Evolutionary conservation across 2,888 invertebrate genomes (phyloP).

Genomic region (Mamestra brassicae): DNA sequence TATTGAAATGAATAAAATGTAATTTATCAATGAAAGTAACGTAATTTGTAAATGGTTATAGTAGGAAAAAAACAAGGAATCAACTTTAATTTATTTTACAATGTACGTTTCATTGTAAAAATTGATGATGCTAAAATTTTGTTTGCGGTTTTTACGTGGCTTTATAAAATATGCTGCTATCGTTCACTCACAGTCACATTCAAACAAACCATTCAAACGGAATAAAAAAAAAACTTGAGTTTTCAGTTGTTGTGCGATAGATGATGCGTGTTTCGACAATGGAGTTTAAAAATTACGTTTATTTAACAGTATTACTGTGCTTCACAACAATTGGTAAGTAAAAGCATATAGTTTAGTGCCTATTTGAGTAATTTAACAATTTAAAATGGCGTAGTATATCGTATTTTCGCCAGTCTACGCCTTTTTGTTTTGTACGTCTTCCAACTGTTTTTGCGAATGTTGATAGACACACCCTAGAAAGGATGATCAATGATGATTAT

Average conservation of each 20-base stretch:
- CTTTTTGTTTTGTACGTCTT: conserved; percentile 27
- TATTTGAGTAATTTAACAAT: not conserved
- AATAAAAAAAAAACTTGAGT: conserved; percentile 36
- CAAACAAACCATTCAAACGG: conserved; percentile 64
- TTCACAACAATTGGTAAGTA: conserved; percentile 77
- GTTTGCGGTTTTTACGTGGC: not conserved
- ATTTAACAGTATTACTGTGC: conserved; percentile 72
- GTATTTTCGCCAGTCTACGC: conserved; percentile 49
- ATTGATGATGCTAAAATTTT: not conserved
- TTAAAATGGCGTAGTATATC: conserved; percentile 34
- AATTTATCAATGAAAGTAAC: conserved; percentile 8
- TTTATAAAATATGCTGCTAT: not conserved
- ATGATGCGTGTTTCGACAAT: conserved; percentile 67
- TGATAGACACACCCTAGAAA: conserved; percentile 55
- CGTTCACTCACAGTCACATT: conserved; percentile 56
- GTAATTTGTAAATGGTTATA: not conserved
- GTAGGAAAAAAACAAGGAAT: not conserved
- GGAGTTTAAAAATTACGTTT: conserved; percentile 74
- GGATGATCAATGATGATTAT: conserved; percentile 6
- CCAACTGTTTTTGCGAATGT: conserved; percentile 18
- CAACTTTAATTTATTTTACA: not conserved
- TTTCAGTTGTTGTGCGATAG: conserved; percentile 45
- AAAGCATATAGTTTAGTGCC: conserved; percentile 29
- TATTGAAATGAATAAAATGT: not conserved
- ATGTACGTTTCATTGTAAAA: not conserved